Conservation (phyloP, 2,113 vertebrate species). For the Oxyruncus cristatus region DNA sequence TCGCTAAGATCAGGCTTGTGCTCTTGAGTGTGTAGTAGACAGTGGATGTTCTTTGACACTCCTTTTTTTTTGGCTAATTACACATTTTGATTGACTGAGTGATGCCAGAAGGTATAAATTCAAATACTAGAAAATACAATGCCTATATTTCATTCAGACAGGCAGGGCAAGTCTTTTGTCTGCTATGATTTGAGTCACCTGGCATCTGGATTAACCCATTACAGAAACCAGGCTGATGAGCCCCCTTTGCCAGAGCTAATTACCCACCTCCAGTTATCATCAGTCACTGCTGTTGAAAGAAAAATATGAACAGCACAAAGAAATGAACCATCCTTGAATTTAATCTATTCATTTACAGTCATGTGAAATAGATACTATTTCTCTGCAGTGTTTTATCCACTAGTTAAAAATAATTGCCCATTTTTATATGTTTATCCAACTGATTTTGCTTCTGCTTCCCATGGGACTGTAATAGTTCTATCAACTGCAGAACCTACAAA, state of each 20-base stretch:
- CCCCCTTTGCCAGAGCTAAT: neutral
- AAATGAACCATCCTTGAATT: neutral
- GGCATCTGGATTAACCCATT: neutral
- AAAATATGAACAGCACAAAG: neutral
- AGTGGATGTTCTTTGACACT: neutral
- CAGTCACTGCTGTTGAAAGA: neutral
- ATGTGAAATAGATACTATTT: slow-evolving; percentile 1
- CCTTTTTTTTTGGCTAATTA: neutral
- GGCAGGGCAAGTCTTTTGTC: neutral
- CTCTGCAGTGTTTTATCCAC: slow-evolving; percentile 20
- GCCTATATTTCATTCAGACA: neutral
- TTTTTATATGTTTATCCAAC: slow-evolving; percentile 45
- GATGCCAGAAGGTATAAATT: neutral
- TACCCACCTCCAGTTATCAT: neutral
- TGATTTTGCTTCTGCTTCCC: slow-evolving; percentile 37
- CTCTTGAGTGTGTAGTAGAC: neutral
- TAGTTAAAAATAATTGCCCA: slow-evolving; percentile 43
- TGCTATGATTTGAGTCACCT: neutral
- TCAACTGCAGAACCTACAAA: neutral
- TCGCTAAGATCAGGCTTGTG: neutral
- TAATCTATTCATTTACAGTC: neutral
- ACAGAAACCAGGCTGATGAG: neutral
- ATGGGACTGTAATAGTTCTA: neutral
- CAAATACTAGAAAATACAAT: neutral
- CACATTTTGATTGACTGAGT: neutral